phyloP scores from a whole-genome alignment of 2,113 vertebrate genomes.

The Anas platyrhynchos region DNA sequence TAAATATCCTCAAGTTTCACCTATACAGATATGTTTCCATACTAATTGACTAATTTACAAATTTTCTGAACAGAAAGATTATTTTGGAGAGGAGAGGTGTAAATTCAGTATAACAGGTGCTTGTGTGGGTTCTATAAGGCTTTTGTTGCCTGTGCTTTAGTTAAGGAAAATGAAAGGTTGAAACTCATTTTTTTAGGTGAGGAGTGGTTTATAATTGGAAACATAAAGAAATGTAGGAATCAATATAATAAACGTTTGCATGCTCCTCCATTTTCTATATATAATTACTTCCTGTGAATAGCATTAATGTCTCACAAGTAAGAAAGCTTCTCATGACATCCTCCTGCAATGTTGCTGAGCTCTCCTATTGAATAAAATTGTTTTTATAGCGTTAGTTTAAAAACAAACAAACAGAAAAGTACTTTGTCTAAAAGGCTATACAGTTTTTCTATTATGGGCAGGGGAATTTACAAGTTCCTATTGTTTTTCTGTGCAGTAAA shows the following conservation, averaged over 20 bases:
- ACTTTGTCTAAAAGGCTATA: neutral
- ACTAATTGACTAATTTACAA: neutral
- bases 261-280: neutral
- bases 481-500: slow-evolving; percentile 26
- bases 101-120: neutral
- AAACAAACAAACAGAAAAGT: neutral
- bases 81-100: neutral
- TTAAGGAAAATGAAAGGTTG: neutral
- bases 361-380: neutral
- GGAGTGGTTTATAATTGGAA: slow-evolving; percentile 51
- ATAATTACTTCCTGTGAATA: slow-evolving; percentile 26
- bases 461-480: slow-evolving; percentile 1
- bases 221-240: neutral
- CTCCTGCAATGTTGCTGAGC: neutral
- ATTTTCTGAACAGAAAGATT: neutral
- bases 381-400: neutral
- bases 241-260: slow-evolving; percentile 49
- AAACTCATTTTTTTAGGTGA: slow-evolving; percentile 48
- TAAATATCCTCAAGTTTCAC: neutral
- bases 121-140: neutral
- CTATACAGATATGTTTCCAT: neutral
- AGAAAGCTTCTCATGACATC: neutral
- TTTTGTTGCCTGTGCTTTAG: neutral
- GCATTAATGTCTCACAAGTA: neutral
- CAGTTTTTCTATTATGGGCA: neutral